phyloP scores from a whole-genome alignment of 2,113 vertebrate species.

The Gymnocephalus cernua region DNA sequence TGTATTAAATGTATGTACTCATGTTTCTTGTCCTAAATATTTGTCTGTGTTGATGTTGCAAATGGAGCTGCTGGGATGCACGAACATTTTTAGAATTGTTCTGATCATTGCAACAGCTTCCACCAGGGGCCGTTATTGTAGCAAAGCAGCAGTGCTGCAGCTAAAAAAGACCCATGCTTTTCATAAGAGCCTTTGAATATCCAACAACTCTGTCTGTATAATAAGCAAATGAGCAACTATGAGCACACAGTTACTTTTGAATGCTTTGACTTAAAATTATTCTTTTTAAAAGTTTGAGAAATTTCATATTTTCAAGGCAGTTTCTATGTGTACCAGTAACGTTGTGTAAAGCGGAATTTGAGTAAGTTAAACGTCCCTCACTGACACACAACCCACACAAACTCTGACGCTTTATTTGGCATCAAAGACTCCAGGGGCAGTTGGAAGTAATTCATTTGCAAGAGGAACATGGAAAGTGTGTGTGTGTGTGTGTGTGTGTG shows the following conservation, averaged over 20 bases:
- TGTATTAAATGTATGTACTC: too few relatives aligned
- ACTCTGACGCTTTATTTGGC: slow-evolving; percentile 30
- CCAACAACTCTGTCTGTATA: not conserved
- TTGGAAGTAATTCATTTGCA: slow-evolving; percentile 58
- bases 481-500: slow-evolving; percentile 7
- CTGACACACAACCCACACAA: slow-evolving; percentile 2
- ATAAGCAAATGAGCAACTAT: not conserved
- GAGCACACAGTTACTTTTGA: not conserved
- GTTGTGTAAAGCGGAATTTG: not conserved
- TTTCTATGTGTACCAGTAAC: not conserved
- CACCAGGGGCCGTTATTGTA: slow-evolving; percentile 18
- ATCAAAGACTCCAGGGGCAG: slow-evolving; percentile 39
- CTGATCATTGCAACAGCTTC: not conserved
- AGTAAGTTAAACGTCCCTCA: not conserved
- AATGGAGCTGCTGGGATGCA: too few relatives aligned
- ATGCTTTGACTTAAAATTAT: not conserved
- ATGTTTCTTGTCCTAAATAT: too few relatives aligned
- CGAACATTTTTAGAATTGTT: too few relatives aligned
- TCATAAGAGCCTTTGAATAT: not conserved
- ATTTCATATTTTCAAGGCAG: not conserved
- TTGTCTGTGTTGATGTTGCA: too few relatives aligned
- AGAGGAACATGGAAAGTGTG: slow-evolving; percentile 9
- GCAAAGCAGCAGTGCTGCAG: not conserved
- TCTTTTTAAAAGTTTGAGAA: too few relatives aligned
- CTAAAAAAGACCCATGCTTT: not conserved